Evolutionary conservation across 2,888 invertebrate genomes (phyloP).

Genomic region (Xylophagus ater): DNA sequence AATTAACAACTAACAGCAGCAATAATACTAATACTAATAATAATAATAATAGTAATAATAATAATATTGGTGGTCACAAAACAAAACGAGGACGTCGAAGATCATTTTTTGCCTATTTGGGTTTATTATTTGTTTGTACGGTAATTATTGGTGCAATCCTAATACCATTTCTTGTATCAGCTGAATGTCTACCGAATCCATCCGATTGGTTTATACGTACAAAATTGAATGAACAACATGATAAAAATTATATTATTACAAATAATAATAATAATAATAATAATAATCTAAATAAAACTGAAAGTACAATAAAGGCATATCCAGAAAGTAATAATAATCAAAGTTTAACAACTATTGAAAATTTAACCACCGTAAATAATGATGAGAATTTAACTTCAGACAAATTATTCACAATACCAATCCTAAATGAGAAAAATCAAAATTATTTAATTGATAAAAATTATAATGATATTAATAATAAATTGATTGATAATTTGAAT

Average conservation of each 20-base stretch:
- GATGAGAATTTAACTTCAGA: conserved; percentile 1
- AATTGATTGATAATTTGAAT: too few species aligned
- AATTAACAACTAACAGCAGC: conserved; percentile 43
- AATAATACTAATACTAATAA: conserved; percentile 43
- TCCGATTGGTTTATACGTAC: conserved; percentile 36
- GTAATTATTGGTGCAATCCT: conserved; percentile 37
- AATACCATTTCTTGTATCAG: conserved; percentile 35
- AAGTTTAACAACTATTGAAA: conserved; percentile 2
- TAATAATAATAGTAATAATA: conserved; percentile 24
- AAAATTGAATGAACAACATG: conserved; percentile 24
- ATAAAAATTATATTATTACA: conserved; percentile 1
- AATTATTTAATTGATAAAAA: too few species aligned
- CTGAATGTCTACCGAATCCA: conserved; percentile 35
- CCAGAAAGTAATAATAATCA: conserved; percentile 6
- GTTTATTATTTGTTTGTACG: conserved; percentile 35
- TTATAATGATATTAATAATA: too few species aligned
- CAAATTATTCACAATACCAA: conserved; percentile 11
- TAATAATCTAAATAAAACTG: conserved; percentile 13
- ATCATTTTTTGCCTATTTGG: conserved; percentile 37
- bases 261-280: conserved; percentile 6
- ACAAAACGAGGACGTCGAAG: conserved; percentile 25
- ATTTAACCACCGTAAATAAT: conserved; percentile 3
- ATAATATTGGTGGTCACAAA: conserved; percentile 14
- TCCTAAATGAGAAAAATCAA: conserved; percentile 6
- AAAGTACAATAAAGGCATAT: conserved; percentile 21